Evolutionary conservation across 2,113 vertebrate species (phyloP).

Genomic region (Lepisosteus oculatus): DNA sequence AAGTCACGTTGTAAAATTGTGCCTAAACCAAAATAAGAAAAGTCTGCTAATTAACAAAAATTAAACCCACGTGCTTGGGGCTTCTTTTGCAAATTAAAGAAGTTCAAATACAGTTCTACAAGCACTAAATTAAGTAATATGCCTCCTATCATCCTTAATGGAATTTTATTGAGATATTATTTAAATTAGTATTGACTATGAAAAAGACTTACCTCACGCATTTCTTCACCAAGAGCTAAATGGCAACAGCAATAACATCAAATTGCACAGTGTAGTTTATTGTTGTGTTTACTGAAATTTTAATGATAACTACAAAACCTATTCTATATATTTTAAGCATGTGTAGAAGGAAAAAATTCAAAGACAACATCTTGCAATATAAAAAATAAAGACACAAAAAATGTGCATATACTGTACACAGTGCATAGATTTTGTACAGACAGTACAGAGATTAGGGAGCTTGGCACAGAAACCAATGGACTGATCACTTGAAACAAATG

Average conservation of each 20-base stretch:
- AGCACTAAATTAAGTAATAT: constrained; percentile 15
- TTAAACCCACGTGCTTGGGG: constrained; percentile 7
- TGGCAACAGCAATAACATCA: not conserved
- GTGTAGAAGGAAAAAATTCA: too few species aligned
- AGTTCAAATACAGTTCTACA: not conserved
- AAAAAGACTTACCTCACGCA: not conserved
- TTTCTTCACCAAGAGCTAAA: constrained; percentile 1
- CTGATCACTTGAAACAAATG: too few species aligned
- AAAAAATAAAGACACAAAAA: too few species aligned
- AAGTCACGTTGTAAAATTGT: not conserved
- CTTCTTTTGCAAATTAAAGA: not conserved
- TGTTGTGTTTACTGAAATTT: too few species aligned
- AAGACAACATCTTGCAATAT: too few species aligned
- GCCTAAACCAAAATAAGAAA: not conserved
- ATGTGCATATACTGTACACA: too few species aligned
- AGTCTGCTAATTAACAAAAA: constrained; percentile 5
- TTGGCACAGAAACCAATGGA: too few species aligned
- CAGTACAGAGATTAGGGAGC: too few species aligned
- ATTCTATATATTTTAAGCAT: too few species aligned
- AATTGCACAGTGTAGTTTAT: too few species aligned
- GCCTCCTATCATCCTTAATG: constrained; percentile 5
- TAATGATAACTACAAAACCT: too few species aligned
- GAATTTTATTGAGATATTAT: constrained; percentile 14
- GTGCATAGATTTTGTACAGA: too few species aligned
- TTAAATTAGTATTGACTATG: constrained; percentile 17